Evolutionary conservation across 2,888 invertebrate species (phyloP).

Genomic region (Rhaphigaster nebulosa): DNA sequence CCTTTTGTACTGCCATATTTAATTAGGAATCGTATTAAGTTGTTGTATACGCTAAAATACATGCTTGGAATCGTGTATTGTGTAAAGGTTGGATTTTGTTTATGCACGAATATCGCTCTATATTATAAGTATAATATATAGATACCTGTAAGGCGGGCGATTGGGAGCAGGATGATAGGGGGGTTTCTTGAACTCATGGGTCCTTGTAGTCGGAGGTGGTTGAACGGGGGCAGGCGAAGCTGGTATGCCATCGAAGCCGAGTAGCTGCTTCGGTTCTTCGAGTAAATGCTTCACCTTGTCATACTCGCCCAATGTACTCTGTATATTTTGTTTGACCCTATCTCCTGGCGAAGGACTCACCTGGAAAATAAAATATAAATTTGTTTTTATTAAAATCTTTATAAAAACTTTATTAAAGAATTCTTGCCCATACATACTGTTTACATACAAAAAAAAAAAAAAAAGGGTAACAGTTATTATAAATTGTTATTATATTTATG

Average conservation of each 20-base stretch:
- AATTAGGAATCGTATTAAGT: too few species aligned
- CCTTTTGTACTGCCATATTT: too few species aligned
- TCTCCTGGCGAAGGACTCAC: conserved; percentile 75
- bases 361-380: conserved; percentile 69
- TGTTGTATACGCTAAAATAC: too few species aligned
- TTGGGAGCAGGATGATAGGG: conserved; percentile 67
- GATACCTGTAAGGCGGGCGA: conserved; percentile 59
- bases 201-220: conserved; percentile 64
- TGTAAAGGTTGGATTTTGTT: too few species aligned
- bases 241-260: conserved; percentile 78
- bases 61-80: too few species aligned
- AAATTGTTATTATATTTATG: too few species aligned
- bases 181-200: conserved; percentile 77
- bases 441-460: too few species aligned
- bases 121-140: neutral
- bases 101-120: too few species aligned
- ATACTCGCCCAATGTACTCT: conserved; percentile 80
- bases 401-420: neutral
- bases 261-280: conserved; percentile 68
- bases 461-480: too few species aligned
- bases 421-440: neutral
- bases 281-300: conserved; percentile 76
- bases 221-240: conserved; percentile 66
- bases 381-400: neutral
- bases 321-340: conserved; percentile 79